Evolutionary conservation across 2,113 vertebrate species (phyloP), one percentile per base, ranked within the genome.

Genomic region (Lutjanus erythropterus): DNA sequence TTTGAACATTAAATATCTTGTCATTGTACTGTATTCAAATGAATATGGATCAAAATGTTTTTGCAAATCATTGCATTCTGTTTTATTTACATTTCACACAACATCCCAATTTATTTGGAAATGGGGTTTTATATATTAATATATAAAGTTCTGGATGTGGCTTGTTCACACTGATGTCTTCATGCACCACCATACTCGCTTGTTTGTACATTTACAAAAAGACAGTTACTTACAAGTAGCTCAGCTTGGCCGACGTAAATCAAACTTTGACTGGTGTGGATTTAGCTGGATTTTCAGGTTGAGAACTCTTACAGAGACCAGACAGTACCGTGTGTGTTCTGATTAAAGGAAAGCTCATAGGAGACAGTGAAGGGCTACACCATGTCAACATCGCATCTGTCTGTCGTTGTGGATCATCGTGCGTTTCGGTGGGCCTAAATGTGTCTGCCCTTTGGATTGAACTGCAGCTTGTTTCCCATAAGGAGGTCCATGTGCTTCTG

Each of bases 371-470:
- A 56, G 37, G 52, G 53, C 71, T 58, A 33, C 58, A 47, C n/a
- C 52, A 75, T 71, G 49, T 84, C 66, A 74, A 55, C 73, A 75
- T 81, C 42, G 10, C 72, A 75, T 70, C 46, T 39, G 55, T 80
- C 37, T 75, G 55, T 66, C 70, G 55, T 25, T 21, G 44, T 71
- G 73, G 70, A 59, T 73, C 61, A 21, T 23, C 50, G 44, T 72
- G 39, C 6, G 12, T 80, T 65, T 47, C 0, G 7, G 44, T 72
- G n/a, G 37, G 15, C 37, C 14, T 53, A 59, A 72, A 56, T 65
- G 65, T 83, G n/a, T 80, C 10, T 71, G 61, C 86, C 41, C 41
- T 64, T 23, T 77, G 80, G 80, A 72, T 73, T 67, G 66, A 64
- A 42, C 42, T 21, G 31, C 50, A 39, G 33, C 37, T 56, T 53